A percentile compares a stretch with the other conserved stretches of the same genome.
phyloP scores from a whole-genome alignment of 2,888 invertebrate genomes.

The Shargacucullia verbasci region DNA sequence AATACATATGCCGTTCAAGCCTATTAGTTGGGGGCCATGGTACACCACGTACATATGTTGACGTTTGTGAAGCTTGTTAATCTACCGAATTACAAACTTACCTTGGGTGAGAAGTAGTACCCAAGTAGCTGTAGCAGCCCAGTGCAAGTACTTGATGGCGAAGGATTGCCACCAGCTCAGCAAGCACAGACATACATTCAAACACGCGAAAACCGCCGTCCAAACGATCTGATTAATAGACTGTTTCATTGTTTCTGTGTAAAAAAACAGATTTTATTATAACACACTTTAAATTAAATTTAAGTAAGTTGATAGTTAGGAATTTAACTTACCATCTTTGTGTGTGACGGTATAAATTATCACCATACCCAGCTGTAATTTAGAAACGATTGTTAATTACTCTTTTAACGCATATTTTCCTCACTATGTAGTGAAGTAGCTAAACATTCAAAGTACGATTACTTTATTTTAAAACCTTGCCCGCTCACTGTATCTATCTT shows the following conservation, averaged over 20 bases:
- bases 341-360: conserved; percentile 69
- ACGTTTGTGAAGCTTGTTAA: too few species aligned
- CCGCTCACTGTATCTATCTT: too few species aligned
- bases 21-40: too few species aligned
- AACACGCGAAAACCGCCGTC: conserved; percentile 93
- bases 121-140: conserved; percentile 97
- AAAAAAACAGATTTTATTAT: neutral
- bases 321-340: conserved; percentile 57
- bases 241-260: neutral
- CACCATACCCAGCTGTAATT: conserved; percentile 77
- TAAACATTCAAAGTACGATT: too few species aligned
- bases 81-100: conserved; percentile 64
- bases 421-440: too few species aligned
- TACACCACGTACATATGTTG: too few species aligned
- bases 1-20: too few species aligned
- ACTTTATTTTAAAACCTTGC: too few species aligned
- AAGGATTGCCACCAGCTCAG: conserved; percentile 96
- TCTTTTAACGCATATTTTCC: too few species aligned
- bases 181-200: conserved; percentile 94
- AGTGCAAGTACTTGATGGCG: conserved; percentile 97
- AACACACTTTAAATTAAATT: too few species aligned
- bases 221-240: conserved; percentile 90
- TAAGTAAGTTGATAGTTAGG: neutral
- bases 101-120: conserved; percentile 96
- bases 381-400: neutral